Evolutionary conservation across 2,888 invertebrate species (phyloP).

Genomic region (Eupithecia exiguata): DNA sequence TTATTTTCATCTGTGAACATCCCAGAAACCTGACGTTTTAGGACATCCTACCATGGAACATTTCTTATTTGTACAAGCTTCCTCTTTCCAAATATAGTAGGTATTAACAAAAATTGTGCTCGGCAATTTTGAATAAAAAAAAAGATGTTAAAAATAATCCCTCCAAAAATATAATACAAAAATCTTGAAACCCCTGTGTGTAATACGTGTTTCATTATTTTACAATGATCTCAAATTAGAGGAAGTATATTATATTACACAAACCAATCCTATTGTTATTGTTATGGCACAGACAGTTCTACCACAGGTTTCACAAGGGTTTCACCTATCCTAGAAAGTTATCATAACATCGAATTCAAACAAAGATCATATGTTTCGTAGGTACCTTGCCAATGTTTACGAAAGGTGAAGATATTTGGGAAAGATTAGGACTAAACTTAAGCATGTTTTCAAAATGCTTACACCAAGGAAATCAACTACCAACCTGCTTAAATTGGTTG

Average conservation of each 20-base stretch:
- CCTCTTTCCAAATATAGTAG: no score
- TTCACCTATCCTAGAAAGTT: slow-evolving; percentile 34
- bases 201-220: neutral
- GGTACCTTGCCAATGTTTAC: slow-evolving; percentile 23
- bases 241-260: neutral
- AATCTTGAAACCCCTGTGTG: no score
- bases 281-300: neutral
- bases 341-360: slow-evolving; percentile 32
- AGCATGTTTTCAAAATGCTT: slow-evolving; percentile 27
- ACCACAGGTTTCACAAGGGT: slow-evolving; percentile 3
- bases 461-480: neutral
- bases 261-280: neutral
- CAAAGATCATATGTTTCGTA: slow-evolving; percentile 29
- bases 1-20: no score
- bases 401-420: slow-evolving; percentile 34
- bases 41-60: no score
- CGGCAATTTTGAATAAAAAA: no score
- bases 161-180: no score
- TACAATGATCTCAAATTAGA: neutral
- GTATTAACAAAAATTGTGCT: no score
- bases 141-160: no score
- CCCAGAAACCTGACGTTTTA: no score
- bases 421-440: slow-evolving; percentile 8
- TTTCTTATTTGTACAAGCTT: no score
- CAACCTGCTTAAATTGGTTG: neutral